phyloP scores from a whole-genome alignment of 1,140 invertebrate species.

The Aphaenogaster ashmeadi region DNA sequence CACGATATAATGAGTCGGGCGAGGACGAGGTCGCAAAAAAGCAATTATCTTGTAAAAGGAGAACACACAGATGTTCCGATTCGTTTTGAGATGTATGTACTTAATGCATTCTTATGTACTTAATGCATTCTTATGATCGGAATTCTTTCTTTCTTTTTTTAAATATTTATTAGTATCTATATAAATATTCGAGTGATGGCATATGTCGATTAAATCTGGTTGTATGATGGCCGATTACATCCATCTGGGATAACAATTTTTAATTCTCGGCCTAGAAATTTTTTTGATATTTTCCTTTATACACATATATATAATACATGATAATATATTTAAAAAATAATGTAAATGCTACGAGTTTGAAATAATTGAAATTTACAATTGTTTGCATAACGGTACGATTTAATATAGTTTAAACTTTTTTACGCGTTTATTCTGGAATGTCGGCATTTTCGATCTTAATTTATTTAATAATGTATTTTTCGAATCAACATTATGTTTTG shows the following conservation, averaged over 20 bases:
- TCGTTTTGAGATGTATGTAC: neutral
- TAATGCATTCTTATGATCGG: neutral
- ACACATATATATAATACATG: neutral
- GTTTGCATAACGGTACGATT: neutral
- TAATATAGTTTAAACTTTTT: neutral
- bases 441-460: neutral
- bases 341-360: neutral
- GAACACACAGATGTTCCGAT: constrained; percentile 62
- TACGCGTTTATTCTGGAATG: neutral
- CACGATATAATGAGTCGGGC: neutral
- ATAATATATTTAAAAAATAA: neutral
- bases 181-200: neutral
- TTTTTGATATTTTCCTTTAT: neutral
- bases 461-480: neutral
- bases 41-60: constrained; percentile 46
- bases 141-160: neutral
- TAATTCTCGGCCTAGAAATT: neutral
- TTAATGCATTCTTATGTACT: neutral
- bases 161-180: neutral
- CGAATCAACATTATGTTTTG: neutral
- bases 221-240: neutral
- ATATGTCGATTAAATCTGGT: neutral
- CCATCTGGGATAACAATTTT: neutral
- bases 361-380: neutral
- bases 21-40: constrained; percentile 18